Base-by-base conservation (phyloP, 92 coral and sea anemone genomes). In the Porites evermanni region DNA sequence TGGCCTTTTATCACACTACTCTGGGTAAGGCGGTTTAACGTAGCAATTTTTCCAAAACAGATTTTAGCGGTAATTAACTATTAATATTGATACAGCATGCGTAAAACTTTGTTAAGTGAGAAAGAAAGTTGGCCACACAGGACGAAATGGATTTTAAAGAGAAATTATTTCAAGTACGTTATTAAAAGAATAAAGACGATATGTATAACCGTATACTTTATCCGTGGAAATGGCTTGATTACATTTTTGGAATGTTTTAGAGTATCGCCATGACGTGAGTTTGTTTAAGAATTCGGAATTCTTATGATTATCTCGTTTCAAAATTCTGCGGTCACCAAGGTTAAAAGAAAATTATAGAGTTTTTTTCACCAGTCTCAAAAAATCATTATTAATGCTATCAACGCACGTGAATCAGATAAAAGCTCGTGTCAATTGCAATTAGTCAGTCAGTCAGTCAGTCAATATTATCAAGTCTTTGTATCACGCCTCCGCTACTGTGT, bases 21-120 rank as follows among this genome's bases (percentile, higher is more conserved):
- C 47, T 38, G 47, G 47, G 7, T 38, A 38, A 38, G 67, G 78
- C 12, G 69, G 69, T 56, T 80, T 24, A 54, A 80, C 23, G 23
- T 21, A 17, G 13, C n/a, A 70, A 54, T 12, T 50, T 83, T 38
- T 38, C 47, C 47, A 64, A 83, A 73, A 72, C 64, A 73, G 73
- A 74, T 83, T 72, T 74, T 64, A 83, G 54, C 38, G 12, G 52
- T 12, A 47, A 74, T 83, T 64, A 74, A 63, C 56, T 61, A 83
- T 38, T 38, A 38, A 38, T 83, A 83, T 83, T 83, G 87, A 61
- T 12, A 47, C 5, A 21, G 73, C 78, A 70, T 17, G 21, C n/a
- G 44, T 18, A 56, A 71, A 11, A 19, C 66, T 64, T 63, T 47
- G 44, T 70, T 53, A 32, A 68, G 70, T 70, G 13, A 9, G 70